Evolutionary conservation across 2,888 invertebrate species (phyloP), one percentile per base, ranked within the genome.

Genomic region (Leptodirus hochenwartii): DNA sequence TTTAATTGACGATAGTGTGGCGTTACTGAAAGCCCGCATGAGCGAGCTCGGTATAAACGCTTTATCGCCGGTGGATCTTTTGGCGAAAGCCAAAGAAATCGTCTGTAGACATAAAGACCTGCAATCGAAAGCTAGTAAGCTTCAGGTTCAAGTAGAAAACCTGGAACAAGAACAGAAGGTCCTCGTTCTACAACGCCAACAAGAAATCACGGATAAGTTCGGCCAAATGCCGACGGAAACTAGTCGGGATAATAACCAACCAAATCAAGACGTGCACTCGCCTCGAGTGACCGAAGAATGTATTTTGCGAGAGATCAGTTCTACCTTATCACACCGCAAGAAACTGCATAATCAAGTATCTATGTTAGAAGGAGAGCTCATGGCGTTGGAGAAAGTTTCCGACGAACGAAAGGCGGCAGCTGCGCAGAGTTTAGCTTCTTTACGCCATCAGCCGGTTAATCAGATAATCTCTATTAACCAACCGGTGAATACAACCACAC

Each of bases 1-100:
- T n/a, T 60, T 95, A 37, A 87, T 90, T 39, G 81, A 82, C 44
- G 91, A 93, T 52, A 88, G 91, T 47, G 85, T 90, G 10, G 77
- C 77, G 15, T 59, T 90, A 40, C 60, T 93, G 22, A 85, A 88
- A 53, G 76, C 79, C 25, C 68, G 91, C 37, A 82, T 93, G 76
- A 78, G 75, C 43, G 91, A 93, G 58, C 62, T 95, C 41, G 87
- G 84, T 36, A 87, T 91, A 37, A 79, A 80, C 54, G 82, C 82
- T 11, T 76, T 69, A 31, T 81, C 81, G 35, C 82, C 85, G 1
- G 79, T 79, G 31, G 85, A 87, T 54, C 60, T 87, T 33, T 61
- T 85, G 33, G 74, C 80, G 4, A 81, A 82, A 55, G 84, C 85
- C 30, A 85, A 84, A 51, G 84, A 88, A 58, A 93, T 93, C 43